These are phyloP conservation scores for Drosophila longiperda DNA, from an alignment of 2,888 invertebrate species.

Conservation along the genomic window DNA sequence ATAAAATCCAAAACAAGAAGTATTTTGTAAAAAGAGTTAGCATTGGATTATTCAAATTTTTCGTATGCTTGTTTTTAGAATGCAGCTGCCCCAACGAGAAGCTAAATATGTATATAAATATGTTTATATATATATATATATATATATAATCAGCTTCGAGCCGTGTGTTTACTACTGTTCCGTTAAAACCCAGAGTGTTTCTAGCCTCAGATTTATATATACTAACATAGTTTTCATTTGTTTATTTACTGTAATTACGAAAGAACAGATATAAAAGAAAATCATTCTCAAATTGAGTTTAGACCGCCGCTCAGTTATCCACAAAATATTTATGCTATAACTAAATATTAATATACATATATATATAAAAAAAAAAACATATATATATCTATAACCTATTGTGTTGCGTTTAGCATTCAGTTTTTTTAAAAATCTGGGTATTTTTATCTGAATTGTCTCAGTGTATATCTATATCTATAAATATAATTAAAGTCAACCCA, in stretches of 20 bases:
- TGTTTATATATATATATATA: not conserved
- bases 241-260: constrained; percentile 24
- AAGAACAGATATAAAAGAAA: constrained; percentile 4
- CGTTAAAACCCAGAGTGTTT: constrained; percentile 21
- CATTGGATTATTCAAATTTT: constrained; percentile 5
- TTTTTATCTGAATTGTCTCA: constrained; percentile 24
- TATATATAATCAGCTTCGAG: constrained; percentile 13
- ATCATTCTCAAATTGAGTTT: constrained; percentile 29
- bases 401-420: constrained; percentile 24
- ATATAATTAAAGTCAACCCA: constrained; percentile 30
- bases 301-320: constrained; percentile 39
- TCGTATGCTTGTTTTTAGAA: constrained; percentile 18
- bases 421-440: constrained; percentile 11
- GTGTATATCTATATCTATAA: constrained; percentile 17
- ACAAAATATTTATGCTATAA: constrained; percentile 36
- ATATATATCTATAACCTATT: constrained; percentile 24
- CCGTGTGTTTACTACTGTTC: constrained; percentile 20
- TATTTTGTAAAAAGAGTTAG: constrained; percentile 47
- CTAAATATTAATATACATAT: constrained; percentile 5
- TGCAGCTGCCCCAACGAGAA: not conserved
- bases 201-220: constrained; percentile 9
- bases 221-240: constrained; percentile 19
- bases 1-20: constrained; percentile 18
- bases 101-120: not conserved
- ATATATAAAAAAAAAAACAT: constrained; percentile 11